A percentile compares a stretch with the other conserved stretches of the same genome.
Conservation (phyloP, 2,888 invertebrate species). For the Heliconius cydno region DNA sequence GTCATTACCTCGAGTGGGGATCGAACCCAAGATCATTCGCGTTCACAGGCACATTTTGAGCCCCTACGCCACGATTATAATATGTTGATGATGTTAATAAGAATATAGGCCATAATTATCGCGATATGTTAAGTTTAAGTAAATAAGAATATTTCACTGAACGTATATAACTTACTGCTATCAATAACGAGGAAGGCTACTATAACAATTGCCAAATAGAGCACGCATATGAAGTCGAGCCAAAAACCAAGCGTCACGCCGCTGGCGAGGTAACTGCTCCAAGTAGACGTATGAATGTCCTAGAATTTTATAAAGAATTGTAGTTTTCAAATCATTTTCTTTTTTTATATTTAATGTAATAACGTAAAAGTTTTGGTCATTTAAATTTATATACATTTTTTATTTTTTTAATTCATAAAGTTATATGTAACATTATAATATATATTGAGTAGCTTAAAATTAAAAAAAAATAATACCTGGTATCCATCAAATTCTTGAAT, state of each 20-base stretch:
- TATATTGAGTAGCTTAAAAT: background rate
- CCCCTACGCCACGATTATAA: too few species aligned
- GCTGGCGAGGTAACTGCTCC: conserved; percentile 87
- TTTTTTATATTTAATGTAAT: background rate
- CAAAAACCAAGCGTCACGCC: conserved; percentile 90
- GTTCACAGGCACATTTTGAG: too few species aligned
- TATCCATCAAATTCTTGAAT: conserved; percentile 89
- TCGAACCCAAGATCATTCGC: too few species aligned
- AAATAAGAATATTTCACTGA: conserved; percentile 25
- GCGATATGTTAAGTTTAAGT: background rate
- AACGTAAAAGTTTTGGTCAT: background rate
- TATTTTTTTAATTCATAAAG: background rate
- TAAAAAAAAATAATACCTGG: conserved; percentile 75
- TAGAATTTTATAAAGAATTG: conserved; percentile 55
- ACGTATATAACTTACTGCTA: conserved; percentile 68
- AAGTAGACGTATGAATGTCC: conserved; percentile 89
- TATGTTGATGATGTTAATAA: too few species aligned
- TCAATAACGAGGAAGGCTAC: conserved; percentile 86
- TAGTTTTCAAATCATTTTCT: background rate
- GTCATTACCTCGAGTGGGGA: too few species aligned
- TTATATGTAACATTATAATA: too few species aligned
- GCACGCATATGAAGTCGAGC: conserved; percentile 88
- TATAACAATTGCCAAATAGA: conserved; percentile 87
- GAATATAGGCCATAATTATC: background rate
- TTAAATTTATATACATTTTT: background rate